Conservation (phyloP, 2,888 invertebrate species). For the Caenorhabditis sinica region DNA sequence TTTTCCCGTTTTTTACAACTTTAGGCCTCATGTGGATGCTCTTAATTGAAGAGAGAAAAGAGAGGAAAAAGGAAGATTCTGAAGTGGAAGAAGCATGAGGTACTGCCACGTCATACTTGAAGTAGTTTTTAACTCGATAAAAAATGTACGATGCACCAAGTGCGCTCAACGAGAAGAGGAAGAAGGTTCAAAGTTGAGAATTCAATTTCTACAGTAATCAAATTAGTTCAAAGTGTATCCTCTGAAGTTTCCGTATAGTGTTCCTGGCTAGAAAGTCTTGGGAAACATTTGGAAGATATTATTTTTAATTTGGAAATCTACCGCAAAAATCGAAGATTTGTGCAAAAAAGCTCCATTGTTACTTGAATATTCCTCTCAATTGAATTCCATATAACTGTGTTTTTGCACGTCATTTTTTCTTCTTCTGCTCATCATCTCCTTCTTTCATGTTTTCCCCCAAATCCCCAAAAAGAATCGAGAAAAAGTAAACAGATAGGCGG, state of each 20-base stretch:
- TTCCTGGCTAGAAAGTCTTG: too few relatives aligned
- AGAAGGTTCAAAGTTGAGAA: not conserved
- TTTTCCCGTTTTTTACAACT: slow-evolving; percentile 36
- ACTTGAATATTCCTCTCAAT: not conserved
- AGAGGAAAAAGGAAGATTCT: not conserved
- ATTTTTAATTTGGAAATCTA: not conserved
- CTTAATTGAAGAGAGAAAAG: slow-evolving; percentile 36
- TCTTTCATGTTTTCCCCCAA: not conserved
- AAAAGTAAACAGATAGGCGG: slow-evolving; percentile 3
- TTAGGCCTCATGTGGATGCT: slow-evolving; percentile 47
- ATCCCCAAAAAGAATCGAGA: not conserved
- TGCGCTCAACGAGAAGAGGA: not conserved
- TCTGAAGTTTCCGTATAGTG: too few relatives aligned
- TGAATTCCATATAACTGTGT: not conserved
- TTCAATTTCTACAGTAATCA: slow-evolving; percentile 8
- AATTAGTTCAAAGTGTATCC: too few relatives aligned
- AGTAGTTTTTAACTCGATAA: slow-evolving; percentile 11
- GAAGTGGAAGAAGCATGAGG: slow-evolving; percentile 7
- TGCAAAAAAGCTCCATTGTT: not conserved
- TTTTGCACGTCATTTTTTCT: slow-evolving; percentile 9
- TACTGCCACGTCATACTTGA: slow-evolving; percentile 49
- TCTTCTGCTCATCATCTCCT: not conserved
- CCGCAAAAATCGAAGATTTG: not conserved
- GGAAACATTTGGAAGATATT: too few relatives aligned
- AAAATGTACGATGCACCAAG: not conserved